Evolutionary conservation across 1,140 invertebrate species (phyloP).

Genomic region (Capitella teleta): DNA sequence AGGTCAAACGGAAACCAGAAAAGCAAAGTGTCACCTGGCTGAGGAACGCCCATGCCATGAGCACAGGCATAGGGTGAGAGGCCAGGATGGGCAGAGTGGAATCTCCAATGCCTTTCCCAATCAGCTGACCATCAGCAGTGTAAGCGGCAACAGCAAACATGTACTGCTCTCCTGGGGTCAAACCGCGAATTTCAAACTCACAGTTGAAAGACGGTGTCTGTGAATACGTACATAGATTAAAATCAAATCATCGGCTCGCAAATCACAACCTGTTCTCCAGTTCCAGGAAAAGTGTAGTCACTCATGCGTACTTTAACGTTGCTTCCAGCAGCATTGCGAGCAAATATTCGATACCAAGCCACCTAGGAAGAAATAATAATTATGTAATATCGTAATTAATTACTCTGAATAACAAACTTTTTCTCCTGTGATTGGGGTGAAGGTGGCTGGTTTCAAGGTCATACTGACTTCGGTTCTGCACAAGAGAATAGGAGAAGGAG

Average conservation of each 20-base stretch:
- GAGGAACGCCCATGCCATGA: constrained; percentile 37
- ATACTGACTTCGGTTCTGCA: constrained; percentile 33
- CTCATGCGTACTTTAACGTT: constrained; percentile 38
- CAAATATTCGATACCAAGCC: constrained; percentile 39
- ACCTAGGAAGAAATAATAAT: constrained; percentile 19
- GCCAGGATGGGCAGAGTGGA: constrained; percentile 37
- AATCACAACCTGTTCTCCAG: constrained; percentile 30
- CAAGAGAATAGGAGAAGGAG: constrained; percentile 33
- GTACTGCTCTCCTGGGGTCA: constrained; percentile 33
- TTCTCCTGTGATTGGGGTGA: constrained; percentile 12
- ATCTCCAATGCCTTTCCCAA: constrained; percentile 35
- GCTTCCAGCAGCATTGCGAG: constrained; percentile 23
- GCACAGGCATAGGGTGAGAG: constrained; percentile 31
- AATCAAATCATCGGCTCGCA: background rate
- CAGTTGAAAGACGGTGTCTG: constrained; percentile 18
- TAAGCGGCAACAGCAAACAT: constrained; percentile 41
- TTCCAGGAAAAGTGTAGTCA: constrained; percentile 33
- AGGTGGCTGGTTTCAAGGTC: constrained; percentile 33
- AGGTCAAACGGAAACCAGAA: background rate
- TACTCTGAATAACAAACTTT: constrained; percentile 12
- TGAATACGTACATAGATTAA: background rate
- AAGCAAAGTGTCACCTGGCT: constrained; percentile 24
- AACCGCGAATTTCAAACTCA: constrained; percentile 29
- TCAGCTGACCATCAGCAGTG: constrained; percentile 33
- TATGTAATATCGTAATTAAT: background rate